These are phyloP conservation scores for Anthopleura xanthogrammica DNA, from an alignment of 92 coral and sea anemone genomes.

Conservation along the genomic window DNA sequence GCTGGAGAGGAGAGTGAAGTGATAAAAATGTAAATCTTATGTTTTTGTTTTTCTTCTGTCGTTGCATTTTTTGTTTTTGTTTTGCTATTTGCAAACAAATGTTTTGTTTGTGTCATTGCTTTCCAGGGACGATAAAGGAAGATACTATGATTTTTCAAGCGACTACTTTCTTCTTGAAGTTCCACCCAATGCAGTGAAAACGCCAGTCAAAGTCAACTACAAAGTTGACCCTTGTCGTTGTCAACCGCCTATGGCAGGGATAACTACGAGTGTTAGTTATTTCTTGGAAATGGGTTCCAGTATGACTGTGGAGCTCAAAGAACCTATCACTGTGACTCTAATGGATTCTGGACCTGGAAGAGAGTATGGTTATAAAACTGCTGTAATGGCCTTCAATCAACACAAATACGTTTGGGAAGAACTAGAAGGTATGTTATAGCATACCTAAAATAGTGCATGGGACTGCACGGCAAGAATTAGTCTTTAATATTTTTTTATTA, in stretches of 20 bases:
- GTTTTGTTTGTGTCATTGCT: no score
- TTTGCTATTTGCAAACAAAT: no score
- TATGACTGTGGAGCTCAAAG: not conserved
- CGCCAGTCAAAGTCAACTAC: not conserved
- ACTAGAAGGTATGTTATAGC: not conserved
- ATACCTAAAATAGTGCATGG: not conserved
- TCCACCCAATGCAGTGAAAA: slow-evolving; percentile 28
- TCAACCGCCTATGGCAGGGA: slow-evolving; percentile 20
- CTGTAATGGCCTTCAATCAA: slow-evolving; percentile 1
- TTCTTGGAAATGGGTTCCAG: slow-evolving; percentile 22
- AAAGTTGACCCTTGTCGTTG: not conserved
- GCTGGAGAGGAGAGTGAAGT: no score
- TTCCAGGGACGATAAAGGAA: no score
- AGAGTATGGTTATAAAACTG: slow-evolving; percentile 11
- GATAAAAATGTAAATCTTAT: no score
- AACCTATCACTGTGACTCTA: not conserved
- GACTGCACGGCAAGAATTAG: no score
- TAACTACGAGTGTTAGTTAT: slow-evolving; percentile 32
- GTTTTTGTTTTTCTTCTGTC: no score
- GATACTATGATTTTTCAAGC: no score
- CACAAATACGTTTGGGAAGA: slow-evolving; percentile 11
- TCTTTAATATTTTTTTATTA: no score
- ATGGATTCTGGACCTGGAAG: slow-evolving; percentile 13
- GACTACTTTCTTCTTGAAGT: slow-evolving; percentile 12
- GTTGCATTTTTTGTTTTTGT: no score